Base-by-base conservation (phyloP, 2,113 vertebrate species). In the Ictidomys tridecemlineatus region DNA sequence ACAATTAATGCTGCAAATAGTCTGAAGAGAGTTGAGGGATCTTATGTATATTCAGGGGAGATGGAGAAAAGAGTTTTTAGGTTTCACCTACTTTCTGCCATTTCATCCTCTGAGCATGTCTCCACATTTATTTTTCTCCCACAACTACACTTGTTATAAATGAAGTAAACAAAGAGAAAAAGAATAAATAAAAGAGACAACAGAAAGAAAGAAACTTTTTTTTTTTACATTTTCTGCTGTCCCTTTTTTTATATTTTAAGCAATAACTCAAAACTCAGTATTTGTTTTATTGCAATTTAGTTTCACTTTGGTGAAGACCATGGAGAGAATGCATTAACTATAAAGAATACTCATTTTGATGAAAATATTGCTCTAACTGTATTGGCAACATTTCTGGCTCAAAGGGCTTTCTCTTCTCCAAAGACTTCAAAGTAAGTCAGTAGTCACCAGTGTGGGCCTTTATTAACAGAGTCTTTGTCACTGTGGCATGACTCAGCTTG, bases 51-150 rank as follows among this genome's bases (percentile, higher is more conserved):
- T 78, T 5, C 42, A 74, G 84, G 56, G 24, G 45, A 87, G 22
- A 30, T 28, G 4, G 34, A 93, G 34, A 93, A 93, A 39, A 61
- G 8, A 56, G 5, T n/a, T 83, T 93, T 73, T 8, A 69, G 73
- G 56, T 85, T 73, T 90, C 14, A 61, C 61, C 63, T 94, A 5
- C 70, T 70, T 93, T 93, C 67, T 78, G 8, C 24, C 42, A 63
- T 69, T 94, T 92, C 17, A 14, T 74, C 56, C 9, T 91, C 42
- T 93, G 70, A 93, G 34, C 32, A 12, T 45, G 13, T 92, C 53
- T 84, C 30, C 70, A 63, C 17, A 20, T 73, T 39, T 95, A 61
- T 94, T 89, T 97, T 69, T 93, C 85, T 89, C 67, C 10, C 74
- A 77, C 32, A 80, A 34, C 67, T 61, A 82, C 12, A 91, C 18